Base-by-base conservation (phyloP, 1,140 invertebrate species). In the Drosophila ironensis region DNA sequence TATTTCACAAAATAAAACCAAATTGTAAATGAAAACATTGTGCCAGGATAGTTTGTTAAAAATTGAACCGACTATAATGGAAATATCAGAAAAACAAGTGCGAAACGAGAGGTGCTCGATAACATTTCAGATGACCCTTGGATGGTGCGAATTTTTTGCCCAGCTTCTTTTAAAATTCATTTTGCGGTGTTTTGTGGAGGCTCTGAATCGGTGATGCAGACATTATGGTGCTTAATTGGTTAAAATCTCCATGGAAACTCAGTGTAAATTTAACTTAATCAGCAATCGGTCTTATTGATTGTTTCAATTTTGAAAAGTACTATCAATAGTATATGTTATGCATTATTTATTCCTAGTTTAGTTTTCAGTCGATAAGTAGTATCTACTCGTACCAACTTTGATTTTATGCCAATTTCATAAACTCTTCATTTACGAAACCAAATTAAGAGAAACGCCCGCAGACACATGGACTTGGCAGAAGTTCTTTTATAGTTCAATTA, bases 401-500 rank as follows among this genome's bases (percentile, higher is more conserved):
- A 20, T 20, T 40, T 40, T 25, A 44, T 44, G 12, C n/a, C n/a
- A 11, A 22, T 14, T 24, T 22, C 5, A 35, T 11, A 35, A 14
- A 8, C 6, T 12, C n/a, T 12, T 44, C 8, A 2, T 22, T 27
- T 44, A 38, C 7, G 8, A 33, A 61, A 37, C 30, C 3, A 37
- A 59, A 17, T 28, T 41, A 57, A 57, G 38, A 3, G 17, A 4
- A 7, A 20, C 11, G 14, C 25, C 17, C 11, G 14, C 8, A 44
- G 1, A 20, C 30, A 42, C 24, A 52, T 42, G 40, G 41, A 8
- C 50, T n/a, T 42, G 20, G 16, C 54, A 46, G 4, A 47, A 40
- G 60, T 48, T 63, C 12, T 42, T 48, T 69, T 69, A 69, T 69
- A 69, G 66, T 59, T 69, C 66, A 57, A 69, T 69, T 69, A 69